Percentiles rank a stretch among this genome's conserved stretches.
These are phyloP conservation scores for Phasianus colchicus DNA, from an alignment of 2,113 vertebrate genomes.

Conservation along the genomic window DNA sequence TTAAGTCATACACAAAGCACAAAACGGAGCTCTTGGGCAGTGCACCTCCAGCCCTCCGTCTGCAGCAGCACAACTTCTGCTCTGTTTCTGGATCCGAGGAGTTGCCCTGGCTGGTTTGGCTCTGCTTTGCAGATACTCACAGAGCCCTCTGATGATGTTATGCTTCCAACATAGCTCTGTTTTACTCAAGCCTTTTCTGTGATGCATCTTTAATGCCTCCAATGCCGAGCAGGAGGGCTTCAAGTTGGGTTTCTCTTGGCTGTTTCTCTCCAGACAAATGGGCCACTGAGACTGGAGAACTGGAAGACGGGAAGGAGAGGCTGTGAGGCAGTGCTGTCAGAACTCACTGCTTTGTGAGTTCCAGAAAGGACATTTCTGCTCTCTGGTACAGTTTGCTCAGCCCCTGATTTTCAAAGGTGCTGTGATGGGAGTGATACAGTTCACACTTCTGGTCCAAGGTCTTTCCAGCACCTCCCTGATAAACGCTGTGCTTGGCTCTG, in stretches of 20 bases:
- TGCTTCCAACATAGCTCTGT: not conserved
- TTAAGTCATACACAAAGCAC: not conserved
- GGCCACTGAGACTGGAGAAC: not conserved
- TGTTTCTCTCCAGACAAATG: not conserved
- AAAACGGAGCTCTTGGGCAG: not conserved
- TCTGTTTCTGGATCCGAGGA: not conserved
- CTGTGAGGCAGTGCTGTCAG: not conserved
- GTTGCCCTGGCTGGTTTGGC: no score
- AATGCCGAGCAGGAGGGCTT: not conserved
- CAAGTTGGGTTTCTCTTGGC: not conserved
- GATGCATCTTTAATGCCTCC: not conserved
- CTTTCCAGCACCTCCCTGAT: not conserved
- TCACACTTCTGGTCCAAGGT: not conserved
- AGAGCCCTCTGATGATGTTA: not conserved
- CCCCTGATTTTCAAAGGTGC: not conserved
- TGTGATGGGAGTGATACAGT: not conserved
- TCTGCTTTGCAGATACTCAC: not conserved
- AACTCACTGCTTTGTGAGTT: no score
- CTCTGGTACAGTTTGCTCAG: not conserved
- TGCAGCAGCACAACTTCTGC: not conserved
- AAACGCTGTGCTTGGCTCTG: not conserved
- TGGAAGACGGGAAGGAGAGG: not conserved
- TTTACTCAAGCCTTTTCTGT: not conserved
- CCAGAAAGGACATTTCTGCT: not conserved
- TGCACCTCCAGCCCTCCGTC: not conserved